Evolutionary conservation across 2,797 vertebrate genomes (phyloP), one percentile per base, ranked within the genome.

Genomic region (Naso thynnoides): DNA sequence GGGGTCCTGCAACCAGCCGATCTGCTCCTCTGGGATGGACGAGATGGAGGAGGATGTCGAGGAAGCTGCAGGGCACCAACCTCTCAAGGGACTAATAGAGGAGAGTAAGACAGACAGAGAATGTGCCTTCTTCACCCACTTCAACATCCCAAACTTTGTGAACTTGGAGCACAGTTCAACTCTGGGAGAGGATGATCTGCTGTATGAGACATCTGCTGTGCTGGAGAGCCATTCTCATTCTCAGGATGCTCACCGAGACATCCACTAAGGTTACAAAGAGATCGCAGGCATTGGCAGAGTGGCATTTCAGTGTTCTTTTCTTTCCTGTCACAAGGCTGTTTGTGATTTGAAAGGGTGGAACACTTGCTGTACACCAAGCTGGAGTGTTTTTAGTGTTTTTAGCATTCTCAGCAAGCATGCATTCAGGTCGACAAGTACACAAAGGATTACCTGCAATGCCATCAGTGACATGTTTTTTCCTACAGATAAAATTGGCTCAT

Each of bases 61-160:
- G 52, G 80, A 79, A 18, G 56, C 26, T 0, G 61, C 23, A 6
- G 68, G 7, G 16, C 71, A 19, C 53, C 82, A 53, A 3, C 58
- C 64, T 62, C 79, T 88, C 7, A 73, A 45, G 5, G 92, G 79
- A 73, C 57, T 87, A 48, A 76, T 86, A 53, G 90, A 86, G 53
- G 73, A 87, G 1, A 66, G 60, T 33, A 80, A 14, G 24, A 81
- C 90, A 10, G 93, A 93, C 21, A 91, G 92, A 54, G 95, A 95
- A n/a, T 71, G 91, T 5, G 87, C 81, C 38, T 91, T 91, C 72
- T 90, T 95, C 36, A 88, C 94, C 53, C 95, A 95, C 64, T 97
- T 96, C 79, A 95, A 96, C 87, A 96, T 98, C 76, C 97, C 97
- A 2, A 98, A 98, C 78, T 97, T 96, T 55, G 95, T 98, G 81